Conservation (phyloP, 2,888 invertebrate genomes). For the Brenthis hecate region DNA sequence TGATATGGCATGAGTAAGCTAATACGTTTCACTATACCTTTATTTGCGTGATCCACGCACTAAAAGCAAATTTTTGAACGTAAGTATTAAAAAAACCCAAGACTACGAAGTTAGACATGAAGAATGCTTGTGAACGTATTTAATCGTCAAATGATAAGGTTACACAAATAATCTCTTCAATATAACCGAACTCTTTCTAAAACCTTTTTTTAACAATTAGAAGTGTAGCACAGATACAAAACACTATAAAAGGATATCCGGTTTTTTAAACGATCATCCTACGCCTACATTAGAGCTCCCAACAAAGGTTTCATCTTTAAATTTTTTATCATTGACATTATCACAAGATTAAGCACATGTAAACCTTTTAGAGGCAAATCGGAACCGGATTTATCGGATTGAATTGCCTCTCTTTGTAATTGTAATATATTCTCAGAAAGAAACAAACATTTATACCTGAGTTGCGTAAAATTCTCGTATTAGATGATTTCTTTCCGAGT, state of each 20-base stretch:
- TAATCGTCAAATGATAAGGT: conserved; percentile 1
- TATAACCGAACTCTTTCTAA: conserved; percentile 17
- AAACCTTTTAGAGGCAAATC: conserved; percentile 38
- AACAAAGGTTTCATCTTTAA: conserved; percentile 25
- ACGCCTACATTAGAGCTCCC: conserved; percentile 55
- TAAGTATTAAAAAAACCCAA: no score
- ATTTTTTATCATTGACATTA: conserved; percentile 46
- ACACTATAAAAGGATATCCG: conserved; percentile 68
- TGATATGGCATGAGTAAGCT: no score
- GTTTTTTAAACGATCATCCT: conserved; percentile 62
- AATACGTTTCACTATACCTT: no score
- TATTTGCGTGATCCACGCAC: no score
- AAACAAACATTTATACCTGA: conserved; percentile 49
- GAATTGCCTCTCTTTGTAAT: conserved; percentile 38
- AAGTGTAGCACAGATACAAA: conserved; percentile 53
- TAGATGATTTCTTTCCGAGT: conserved; percentile 26
- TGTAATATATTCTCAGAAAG: conserved; percentile 34
- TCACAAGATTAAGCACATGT: conserved; percentile 58
- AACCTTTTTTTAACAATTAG: conserved; percentile 24
- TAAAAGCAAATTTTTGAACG: no score
- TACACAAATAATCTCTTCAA: conserved; percentile 2
- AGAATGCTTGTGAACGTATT: not conserved
- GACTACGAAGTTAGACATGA: no score
- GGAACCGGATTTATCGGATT: conserved; percentile 32
- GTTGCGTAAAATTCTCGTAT: conserved; percentile 48